These are phyloP conservation scores for Cyanistes caeruleus DNA, from an alignment of 2,113 vertebrate genomes.

Conservation along the genomic window DNA sequence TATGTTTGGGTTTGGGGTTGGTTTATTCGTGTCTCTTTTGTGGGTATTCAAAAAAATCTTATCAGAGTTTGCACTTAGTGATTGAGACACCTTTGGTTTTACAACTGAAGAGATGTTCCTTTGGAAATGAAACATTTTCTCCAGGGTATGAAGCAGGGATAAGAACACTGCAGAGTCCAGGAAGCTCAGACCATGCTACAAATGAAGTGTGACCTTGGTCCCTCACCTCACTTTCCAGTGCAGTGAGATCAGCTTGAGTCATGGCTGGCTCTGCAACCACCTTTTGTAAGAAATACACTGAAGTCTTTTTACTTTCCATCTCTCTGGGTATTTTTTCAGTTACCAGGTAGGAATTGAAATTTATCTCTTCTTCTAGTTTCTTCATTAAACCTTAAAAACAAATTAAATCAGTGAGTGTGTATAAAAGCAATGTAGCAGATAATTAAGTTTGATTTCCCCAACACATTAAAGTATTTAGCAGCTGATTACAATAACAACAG, in stretches of 20 bases:
- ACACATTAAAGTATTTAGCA: not conserved
- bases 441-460: slow-evolving; percentile 37
- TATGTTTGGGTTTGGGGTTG: not conserved
- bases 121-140: not conserved
- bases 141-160: not conserved
- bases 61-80: not conserved
- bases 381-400: slow-evolving; percentile 87
- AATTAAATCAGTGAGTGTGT: slow-evolving; percentile 27
- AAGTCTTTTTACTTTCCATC: slow-evolving; percentile 84
- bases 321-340: slow-evolving; percentile 92
- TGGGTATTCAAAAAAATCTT: not conserved
- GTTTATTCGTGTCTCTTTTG: not conserved
- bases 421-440: not conserved
- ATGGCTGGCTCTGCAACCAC: slow-evolving; percentile 90
- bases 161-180: not conserved
- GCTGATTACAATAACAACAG: slow-evolving; percentile 16
- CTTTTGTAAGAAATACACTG: slow-evolving; percentile 87
- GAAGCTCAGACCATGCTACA: not conserved
- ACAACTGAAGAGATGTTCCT: not conserved
- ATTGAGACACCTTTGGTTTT: not conserved
- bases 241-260: slow-evolving; percentile 86
- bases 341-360: slow-evolving; percentile 93
- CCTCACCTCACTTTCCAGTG: slow-evolving; percentile 87
- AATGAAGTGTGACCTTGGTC: not conserved
- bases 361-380: slow-evolving; percentile 93